phyloP scores from a whole-genome alignment of 2,797 vertebrate species.

The Takifugu rubripes region DNA sequence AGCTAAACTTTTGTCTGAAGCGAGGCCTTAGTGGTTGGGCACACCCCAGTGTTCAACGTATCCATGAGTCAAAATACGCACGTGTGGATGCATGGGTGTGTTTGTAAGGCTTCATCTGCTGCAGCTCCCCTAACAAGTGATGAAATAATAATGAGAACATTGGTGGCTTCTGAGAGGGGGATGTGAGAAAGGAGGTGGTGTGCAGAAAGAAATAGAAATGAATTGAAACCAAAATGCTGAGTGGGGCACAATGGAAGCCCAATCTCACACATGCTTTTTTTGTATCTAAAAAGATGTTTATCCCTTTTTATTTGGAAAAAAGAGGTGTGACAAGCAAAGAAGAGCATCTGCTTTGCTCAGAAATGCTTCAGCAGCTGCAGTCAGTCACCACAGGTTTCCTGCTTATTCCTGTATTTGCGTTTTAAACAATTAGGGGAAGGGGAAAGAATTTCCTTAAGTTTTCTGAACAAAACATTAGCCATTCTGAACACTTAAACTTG shows the following conservation, averaged over 20 bases:
- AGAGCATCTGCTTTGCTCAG: constrained; percentile 3
- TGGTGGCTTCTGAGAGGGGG: constrained; percentile 46
- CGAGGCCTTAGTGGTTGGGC: constrained; percentile 33
- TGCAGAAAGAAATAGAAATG: constrained; percentile 3
- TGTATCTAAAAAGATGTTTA: constrained; percentile 7
- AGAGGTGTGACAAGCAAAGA: constrained; percentile 1
- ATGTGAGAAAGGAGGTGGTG: constrained; percentile 1
- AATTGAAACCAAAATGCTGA: constrained; percentile 21
- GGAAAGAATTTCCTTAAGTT: constrained; percentile 1
- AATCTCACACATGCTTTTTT: constrained; percentile 2
- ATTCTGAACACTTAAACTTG: neutral
- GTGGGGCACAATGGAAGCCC: neutral
- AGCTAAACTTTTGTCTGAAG: constrained; percentile 20
- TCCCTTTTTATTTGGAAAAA: neutral
- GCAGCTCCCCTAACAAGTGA: constrained; percentile 61
- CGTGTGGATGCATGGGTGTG: constrained; percentile 64
- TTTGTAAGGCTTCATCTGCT: constrained; percentile 58
- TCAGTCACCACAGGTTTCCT: neutral
- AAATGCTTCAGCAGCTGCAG: constrained; percentile 4
- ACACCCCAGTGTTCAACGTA: constrained; percentile 36
- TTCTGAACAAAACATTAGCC: neutral
- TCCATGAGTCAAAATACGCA: constrained; percentile 38
- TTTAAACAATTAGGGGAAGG: neutral
- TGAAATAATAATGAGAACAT: constrained; percentile 75
- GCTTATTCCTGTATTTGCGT: neutral